Evolutionary conservation across 2,888 invertebrate species (phyloP), one percentile per base, ranked within the genome.

Genomic region (Cryptus armator): DNA sequence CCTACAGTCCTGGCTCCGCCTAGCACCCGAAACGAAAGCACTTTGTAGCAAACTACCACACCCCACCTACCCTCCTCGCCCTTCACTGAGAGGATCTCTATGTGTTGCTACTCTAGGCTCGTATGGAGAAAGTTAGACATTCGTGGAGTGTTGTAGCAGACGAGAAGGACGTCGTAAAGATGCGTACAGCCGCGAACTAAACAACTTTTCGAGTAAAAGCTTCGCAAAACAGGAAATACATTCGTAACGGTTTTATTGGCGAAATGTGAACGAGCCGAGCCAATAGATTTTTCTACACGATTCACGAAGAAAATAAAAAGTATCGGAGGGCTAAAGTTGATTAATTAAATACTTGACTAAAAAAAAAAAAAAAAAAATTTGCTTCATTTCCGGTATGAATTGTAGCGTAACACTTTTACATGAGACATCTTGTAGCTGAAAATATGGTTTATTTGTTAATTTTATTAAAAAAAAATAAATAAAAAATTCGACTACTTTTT

Each of bases 111-210:
- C 56, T 56, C 56, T 9, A 19, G 56, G 9, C 59, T 46, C 29
- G 3, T 7, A 37, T 7, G 75, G 68, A 62, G 70, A 78, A 78
- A 78, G 78, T 78, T 78, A 53, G 70, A 62, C 78, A 37, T 62
- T 62, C 59, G 56, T 32, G 59, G 29, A 62, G 62, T 16, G 16
- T 14, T 3, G 62, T 24, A 32, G 44, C 24, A 59, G 72, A 74
- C 46, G 29, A 5, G 59, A 78, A 78, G 59, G 68, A 78, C 68
- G 46, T 78, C 78, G 78, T 78, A 78, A 78, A 78, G 51, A 78
- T 70, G 59, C 62, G 44, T 62, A n/a, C 46, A 62, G 9, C 62
- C 56, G 32, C 59, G 62, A 16, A 29, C 24, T 56, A 10, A 56
- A 59, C 29, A 68, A 44, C 16, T 46, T 44, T 43, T 62, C n/a